A percentile compares a stretch with the other conserved stretches of the same genome.
These are phyloP conservation scores for Brevipalpus yothersi DNA, from an alignment of 1,140 invertebrate genomes.

Conservation along the genomic window DNA sequence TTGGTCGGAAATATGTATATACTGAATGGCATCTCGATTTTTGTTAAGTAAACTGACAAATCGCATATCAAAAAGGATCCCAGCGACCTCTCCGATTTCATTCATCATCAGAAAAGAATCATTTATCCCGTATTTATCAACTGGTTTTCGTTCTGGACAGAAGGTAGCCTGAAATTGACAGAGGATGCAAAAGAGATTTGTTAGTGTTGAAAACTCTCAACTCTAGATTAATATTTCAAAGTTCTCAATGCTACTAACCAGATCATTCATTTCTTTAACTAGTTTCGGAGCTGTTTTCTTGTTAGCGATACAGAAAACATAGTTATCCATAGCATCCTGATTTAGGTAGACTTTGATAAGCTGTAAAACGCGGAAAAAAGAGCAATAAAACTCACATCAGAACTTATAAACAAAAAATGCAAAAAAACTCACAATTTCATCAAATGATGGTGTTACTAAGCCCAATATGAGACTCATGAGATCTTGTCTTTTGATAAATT, in stretches of 20 bases:
- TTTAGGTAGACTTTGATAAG: slow-evolving; percentile 51
- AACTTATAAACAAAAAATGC: not conserved
- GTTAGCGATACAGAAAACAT: slow-evolving; percentile 70
- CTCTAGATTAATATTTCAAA: not conserved
- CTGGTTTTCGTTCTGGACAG: slow-evolving; percentile 64
- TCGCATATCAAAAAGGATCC: slow-evolving; percentile 54
- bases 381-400: slow-evolving; percentile 1
- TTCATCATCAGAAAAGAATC: slow-evolving; percentile 49
- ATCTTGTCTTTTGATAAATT: slow-evolving; percentile 87
- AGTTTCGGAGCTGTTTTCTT: slow-evolving; percentile 62
- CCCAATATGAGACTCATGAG: slow-evolving; percentile 61
- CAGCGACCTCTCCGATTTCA: slow-evolving; percentile 63
- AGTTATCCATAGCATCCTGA: slow-evolving; percentile 71
- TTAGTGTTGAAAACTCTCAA: not conserved
- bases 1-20: slow-evolving; percentile 90
- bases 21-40: slow-evolving; percentile 67
- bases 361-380: slow-evolving; percentile 22
- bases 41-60: slow-evolving; percentile 51
- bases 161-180: slow-evolving; percentile 41
- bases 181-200: not conserved
- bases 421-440: slow-evolving; percentile 38
- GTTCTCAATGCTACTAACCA: slow-evolving; percentile 31
- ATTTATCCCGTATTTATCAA: slow-evolving; percentile 62
- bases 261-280: slow-evolving; percentile 75
- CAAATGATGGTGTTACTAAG: slow-evolving; percentile 51